These are phyloP conservation scores for Cordilura impudica DNA, from an alignment of 2,888 invertebrate genomes.

Conservation along the genomic window DNA sequence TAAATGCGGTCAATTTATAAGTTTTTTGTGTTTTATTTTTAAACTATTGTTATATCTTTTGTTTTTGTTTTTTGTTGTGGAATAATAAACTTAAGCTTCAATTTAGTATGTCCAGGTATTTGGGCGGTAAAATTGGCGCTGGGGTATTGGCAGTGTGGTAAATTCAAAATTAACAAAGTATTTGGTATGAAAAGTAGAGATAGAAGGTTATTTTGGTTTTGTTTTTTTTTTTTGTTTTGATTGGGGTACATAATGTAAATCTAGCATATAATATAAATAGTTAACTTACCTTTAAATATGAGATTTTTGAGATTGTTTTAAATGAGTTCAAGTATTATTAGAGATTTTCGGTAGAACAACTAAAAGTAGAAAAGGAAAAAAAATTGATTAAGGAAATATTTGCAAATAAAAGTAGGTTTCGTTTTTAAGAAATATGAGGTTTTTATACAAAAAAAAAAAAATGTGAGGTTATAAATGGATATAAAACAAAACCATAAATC, in stretches of 20 bases:
- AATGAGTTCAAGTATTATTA: neutral
- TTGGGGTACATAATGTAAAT: neutral
- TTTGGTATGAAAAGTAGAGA: neutral
- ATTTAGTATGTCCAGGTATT: constrained; percentile 1
- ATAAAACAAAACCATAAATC: no score
- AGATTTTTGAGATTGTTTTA: no score
- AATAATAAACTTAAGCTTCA: constrained; percentile 26
- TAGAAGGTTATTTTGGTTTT: neutral
- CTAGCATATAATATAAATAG: no score
- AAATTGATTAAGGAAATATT: neutral
- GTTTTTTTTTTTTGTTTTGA: neutral
- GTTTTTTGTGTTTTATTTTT: neutral
- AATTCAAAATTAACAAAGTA: neutral
- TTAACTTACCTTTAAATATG: neutral
- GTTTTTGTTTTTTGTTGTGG: neutral
- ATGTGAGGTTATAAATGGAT: no score
- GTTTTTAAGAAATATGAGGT: no score
- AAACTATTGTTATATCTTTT: neutral
- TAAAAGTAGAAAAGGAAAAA: neutral
- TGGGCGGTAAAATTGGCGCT: constrained; percentile 18
- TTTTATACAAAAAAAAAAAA: no score
- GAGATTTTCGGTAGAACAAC: neutral
- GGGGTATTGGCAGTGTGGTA: neutral
- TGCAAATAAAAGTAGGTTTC: no score
- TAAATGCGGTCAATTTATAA: constrained; percentile 45